These are phyloP conservation scores for Isurus oxyrinchus DNA, from an alignment of 2,113 vertebrate genomes.

Conservation along the genomic window DNA sequence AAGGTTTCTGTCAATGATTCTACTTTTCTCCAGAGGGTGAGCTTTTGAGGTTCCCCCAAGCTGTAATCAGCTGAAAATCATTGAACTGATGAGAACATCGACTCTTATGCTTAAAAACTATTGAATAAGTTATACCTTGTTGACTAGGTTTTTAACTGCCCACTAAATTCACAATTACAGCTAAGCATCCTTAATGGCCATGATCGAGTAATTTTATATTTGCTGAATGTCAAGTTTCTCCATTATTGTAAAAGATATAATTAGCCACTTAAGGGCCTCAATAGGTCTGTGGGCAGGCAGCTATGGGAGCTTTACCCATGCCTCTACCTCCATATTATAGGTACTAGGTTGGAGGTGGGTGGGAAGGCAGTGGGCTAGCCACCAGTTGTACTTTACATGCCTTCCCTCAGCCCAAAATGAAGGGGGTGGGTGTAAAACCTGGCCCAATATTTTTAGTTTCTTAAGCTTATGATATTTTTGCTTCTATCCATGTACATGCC, in stretches of 20 bases:
- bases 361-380: too few relatives aligned
- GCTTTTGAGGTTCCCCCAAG: background rate
- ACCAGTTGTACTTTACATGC: too few relatives aligned
- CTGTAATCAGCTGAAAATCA: background rate
- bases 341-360: too few relatives aligned
- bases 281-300: too few relatives aligned
- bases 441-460: too few relatives aligned
- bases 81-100: background rate
- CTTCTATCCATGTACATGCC: background rate
- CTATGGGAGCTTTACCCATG: too few relatives aligned
- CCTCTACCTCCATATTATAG: too few relatives aligned
- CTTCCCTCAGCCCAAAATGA: too few relatives aligned
- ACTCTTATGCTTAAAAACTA: background rate
- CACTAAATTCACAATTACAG: background rate
- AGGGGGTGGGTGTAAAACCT: too few relatives aligned
- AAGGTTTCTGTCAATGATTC: background rate
- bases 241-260: background rate
- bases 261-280: too few relatives aligned
- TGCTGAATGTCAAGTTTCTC: background rate
- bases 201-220: background rate
- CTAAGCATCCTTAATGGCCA: background rate
- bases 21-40: background rate
- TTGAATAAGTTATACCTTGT: background rate
- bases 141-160: background rate
- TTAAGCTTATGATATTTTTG: background rate